Evolutionary conservation across 2,888 invertebrate species (phyloP), one percentile per base, ranked within the genome.

Genomic region (Macaria notata): DNA sequence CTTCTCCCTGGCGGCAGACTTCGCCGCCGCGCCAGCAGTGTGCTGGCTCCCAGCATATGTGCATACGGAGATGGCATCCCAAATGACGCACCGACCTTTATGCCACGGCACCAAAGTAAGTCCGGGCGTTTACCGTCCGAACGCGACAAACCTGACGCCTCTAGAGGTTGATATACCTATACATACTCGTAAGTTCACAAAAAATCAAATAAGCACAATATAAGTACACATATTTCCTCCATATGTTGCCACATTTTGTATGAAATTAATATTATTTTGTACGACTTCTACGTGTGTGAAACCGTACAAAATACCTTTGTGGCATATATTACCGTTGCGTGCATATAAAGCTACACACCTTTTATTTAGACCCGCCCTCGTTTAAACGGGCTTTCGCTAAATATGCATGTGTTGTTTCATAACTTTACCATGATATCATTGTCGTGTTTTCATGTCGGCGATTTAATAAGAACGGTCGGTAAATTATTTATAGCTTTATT

Each of bases 351-450:
- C 7, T 31, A 54, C 58, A 58, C 58, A 49, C 58, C 58, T 54
- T 43, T 53, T 52, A 53, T 53, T 49, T 46, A 9, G 46, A 53
- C 46, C 46, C 58, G 38, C 58, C 53, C 49, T 31, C 46, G 9
- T 59, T 50, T 39, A 29, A 45, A 46, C 49, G 19, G 31, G 44
- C 50, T 47, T 56, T 52, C 39, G 44, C 44, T 54, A 7, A 50
- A 53, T 9, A 36, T 44, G 30, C 8, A n/a, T 41, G 36, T 44
- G 44, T 51, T 54, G 47, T 59, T 50, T 47, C 51, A 54, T 54
- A 59, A 19, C 49, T 48, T 45, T 39, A 30, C 47, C 33, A 59
- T 58, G 58, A 54, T 59, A 59, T 59, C 50, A 59, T 59, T 48
- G 31, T 51, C 51, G 45, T 59, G 46, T 51, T 50, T 42, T 49